A percentile compares a stretch with the other conserved stretches of the same genome.
Conservation (phyloP, 2,797 vertebrate species). For the Macropus fuliginosus region DNA sequence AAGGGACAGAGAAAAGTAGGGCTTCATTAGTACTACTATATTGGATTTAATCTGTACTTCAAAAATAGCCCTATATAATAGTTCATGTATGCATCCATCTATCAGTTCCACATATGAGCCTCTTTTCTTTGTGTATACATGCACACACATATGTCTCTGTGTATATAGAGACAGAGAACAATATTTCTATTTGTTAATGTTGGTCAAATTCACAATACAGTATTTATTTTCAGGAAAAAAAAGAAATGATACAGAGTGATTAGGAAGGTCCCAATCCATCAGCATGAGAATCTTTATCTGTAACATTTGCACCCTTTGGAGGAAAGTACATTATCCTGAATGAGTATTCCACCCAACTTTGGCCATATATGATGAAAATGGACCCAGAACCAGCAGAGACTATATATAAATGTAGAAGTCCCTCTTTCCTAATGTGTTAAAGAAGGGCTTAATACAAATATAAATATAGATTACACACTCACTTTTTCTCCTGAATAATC, state of each 20-base stretch:
- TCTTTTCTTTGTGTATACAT: too few relatives aligned
- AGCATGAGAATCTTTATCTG: neutral
- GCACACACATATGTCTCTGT: too few relatives aligned
- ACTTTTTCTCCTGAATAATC: neutral
- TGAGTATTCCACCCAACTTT: neutral
- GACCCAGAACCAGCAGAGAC: neutral
- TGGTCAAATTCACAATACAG: too few relatives aligned
- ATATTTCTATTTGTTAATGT: too few relatives aligned
- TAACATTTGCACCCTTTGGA: neutral
- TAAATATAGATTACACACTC: neutral
- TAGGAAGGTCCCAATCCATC: neutral
- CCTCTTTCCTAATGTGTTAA: neutral
- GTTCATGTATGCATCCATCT: too few relatives aligned
- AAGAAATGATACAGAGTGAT: neutral
- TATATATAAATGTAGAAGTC: neutral
- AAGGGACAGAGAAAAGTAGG: neutral
- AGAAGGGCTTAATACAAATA: neutral
- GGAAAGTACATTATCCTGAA: neutral
- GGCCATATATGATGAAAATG: neutral
- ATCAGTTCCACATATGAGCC: too few relatives aligned
- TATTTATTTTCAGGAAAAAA: too few relatives aligned
- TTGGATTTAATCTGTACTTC: neutral
- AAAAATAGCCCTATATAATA: neutral
- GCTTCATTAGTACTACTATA: neutral
- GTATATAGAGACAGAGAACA: too few relatives aligned